A percentile compares a stretch with the other conserved stretches of the same genome.
Conservation (phyloP, 2,797 vertebrate genomes). For the Melanotaenia nigrans region DNA sequence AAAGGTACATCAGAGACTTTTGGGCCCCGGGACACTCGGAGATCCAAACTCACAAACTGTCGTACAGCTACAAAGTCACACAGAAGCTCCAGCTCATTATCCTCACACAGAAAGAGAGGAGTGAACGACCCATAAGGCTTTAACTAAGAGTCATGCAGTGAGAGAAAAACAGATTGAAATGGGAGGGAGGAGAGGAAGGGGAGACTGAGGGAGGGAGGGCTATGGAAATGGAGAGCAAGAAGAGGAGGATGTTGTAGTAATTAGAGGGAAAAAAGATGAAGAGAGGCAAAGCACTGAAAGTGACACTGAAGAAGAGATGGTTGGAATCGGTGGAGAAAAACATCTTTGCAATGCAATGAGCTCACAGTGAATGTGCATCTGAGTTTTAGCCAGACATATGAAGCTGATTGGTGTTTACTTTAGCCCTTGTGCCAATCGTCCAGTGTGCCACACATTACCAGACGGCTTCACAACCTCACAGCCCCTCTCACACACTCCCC, state of each 20-base stretch:
- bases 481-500: conserved; percentile 37
- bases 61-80: conserved; percentile 75
- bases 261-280: conserved; percentile 64
- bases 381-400: conserved; percentile 49
- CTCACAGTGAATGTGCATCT: conserved; percentile 39
- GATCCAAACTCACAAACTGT: conserved; percentile 72
- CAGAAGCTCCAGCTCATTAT: conserved; percentile 76
- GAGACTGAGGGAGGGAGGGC: conserved; percentile 45
- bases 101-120: conserved; percentile 64
- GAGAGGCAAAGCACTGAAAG: conserved; percentile 51
- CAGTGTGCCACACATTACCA: conserved; percentile 62
- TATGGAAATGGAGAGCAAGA: conserved; percentile 64
- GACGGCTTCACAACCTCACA: conserved; percentile 55
- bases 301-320: conserved; percentile 41
- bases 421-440: conserved; percentile 56
- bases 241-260: conserved; percentile 71
- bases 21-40: conserved; percentile 58
- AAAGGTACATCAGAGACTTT: conserved; percentile 74
- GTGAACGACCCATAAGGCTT: conserved; percentile 76
- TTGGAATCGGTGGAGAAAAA: conserved; percentile 29
- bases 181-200: conserved; percentile 44
- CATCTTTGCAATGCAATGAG: conserved; percentile 35
- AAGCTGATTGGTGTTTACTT: conserved; percentile 68
- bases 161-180: conserved; percentile 64
- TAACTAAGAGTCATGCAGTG: conserved; percentile 66